Conservation (phyloP, 2,888 invertebrate genomes). For the Prosopocoilus inquinatus region DNA sequence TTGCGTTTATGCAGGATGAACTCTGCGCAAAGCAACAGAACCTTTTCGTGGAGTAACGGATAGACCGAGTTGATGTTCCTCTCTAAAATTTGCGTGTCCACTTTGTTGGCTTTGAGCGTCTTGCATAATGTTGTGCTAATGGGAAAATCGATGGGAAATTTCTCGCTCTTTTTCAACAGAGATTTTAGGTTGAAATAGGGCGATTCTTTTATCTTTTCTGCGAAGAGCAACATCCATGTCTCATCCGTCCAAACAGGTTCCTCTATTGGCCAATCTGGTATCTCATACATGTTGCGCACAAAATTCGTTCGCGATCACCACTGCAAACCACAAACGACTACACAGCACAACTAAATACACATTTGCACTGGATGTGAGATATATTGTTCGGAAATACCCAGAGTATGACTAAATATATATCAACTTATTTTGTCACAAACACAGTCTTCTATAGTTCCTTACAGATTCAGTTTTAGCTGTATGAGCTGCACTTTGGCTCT, state of each 20-base stretch:
- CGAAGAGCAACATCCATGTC: slow-evolving; percentile 2
- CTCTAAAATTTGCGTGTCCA: slow-evolving; percentile 29
- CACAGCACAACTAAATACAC: too few species aligned
- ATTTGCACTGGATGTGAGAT: too few species aligned
- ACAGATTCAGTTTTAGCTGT: too few species aligned
- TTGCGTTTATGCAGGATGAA: slow-evolving; percentile 63
- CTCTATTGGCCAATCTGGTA: slow-evolving; percentile 18
- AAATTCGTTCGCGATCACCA: too few species aligned
- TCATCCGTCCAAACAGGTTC: slow-evolving; percentile 10
- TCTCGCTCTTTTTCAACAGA: slow-evolving; percentile 44
- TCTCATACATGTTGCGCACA: slow-evolving; percentile 4
- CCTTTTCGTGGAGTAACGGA: slow-evolving; percentile 67
- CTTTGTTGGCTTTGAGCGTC: slow-evolving; percentile 25
- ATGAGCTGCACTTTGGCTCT: too few species aligned
- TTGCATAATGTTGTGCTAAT: slow-evolving; percentile 42
- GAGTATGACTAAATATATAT: too few species aligned
- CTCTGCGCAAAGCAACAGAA: slow-evolving; percentile 59
- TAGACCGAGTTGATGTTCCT: slow-evolving; percentile 61
- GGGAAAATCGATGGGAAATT: slow-evolving; percentile 48
- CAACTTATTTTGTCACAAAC: too few species aligned
- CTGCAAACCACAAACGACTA: too few species aligned
- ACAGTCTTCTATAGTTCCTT: too few species aligned
- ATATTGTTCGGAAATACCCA: too few species aligned
- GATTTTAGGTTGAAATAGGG: slow-evolving; percentile 26
- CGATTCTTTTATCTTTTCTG: not conserved